These are phyloP conservation scores for Leptoteleia sp. DNA, from an alignment of 1,140 invertebrate genomes.

Conservation along the genomic window DNA sequence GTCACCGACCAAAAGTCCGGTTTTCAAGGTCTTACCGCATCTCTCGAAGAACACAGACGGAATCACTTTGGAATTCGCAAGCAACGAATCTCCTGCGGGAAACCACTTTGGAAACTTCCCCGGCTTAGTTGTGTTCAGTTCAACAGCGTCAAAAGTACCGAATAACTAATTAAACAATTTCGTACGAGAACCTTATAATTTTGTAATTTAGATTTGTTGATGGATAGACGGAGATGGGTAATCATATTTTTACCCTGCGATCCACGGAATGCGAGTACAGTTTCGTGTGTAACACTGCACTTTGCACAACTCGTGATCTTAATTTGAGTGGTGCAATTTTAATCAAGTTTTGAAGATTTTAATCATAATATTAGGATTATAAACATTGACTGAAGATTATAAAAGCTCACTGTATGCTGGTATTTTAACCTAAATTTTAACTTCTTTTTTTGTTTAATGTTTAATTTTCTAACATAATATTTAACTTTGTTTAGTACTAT, in stretches of 20 bases:
- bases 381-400: too few species aligned
- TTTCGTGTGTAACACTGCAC: too few species aligned
- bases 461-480: too few species aligned
- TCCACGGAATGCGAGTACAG: too few species aligned
- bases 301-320: too few species aligned
- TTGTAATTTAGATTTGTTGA: slow-evolving; percentile 51
- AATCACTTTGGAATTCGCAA: slow-evolving; percentile 61
- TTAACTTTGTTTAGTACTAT: too few species aligned
- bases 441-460: too few species aligned
- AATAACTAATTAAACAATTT: slow-evolving; percentile 65
- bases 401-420: too few species aligned
- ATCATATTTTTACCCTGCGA: slow-evolving; percentile 24
- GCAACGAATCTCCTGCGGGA: slow-evolving; percentile 55
- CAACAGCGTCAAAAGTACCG: slow-evolving; percentile 56
- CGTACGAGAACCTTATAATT: slow-evolving; percentile 45
- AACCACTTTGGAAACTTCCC: slow-evolving; percentile 60
- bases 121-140: slow-evolving; percentile 47
- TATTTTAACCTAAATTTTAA: too few species aligned
- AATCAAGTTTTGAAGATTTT: too few species aligned
- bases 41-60: slow-evolving; percentile 59
- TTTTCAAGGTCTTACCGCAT: slow-evolving; percentile 63
- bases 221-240: slow-evolving; percentile 1
- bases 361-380: too few species aligned
- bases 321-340: too few species aligned
- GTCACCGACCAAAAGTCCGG: slow-evolving; percentile 63